Conservation (phyloP, 2,797 vertebrate species). For the Florisuga fusca region DNA sequence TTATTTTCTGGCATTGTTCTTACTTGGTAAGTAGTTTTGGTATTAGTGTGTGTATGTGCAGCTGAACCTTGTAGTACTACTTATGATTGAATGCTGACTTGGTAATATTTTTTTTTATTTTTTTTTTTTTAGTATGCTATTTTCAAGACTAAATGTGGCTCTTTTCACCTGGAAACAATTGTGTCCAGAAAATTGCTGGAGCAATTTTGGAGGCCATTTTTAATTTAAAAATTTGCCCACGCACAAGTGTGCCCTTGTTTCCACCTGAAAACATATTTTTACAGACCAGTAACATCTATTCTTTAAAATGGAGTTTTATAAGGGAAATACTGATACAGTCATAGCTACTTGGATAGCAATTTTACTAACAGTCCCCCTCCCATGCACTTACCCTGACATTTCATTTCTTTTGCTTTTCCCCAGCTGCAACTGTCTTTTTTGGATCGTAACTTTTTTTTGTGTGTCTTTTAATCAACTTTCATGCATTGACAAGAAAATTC, state of each 20-base stretch:
- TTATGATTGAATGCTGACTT: background rate
- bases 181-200: conserved; percentile 50
- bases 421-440: background rate
- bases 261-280: conserved; percentile 38
- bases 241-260: conserved; percentile 41
- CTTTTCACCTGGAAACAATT: conserved; percentile 62
- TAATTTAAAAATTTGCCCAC: conserved; percentile 39
- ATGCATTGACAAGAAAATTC: background rate
- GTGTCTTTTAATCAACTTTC: background rate
- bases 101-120: background rate
- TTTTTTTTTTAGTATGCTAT: background rate
- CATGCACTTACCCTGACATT: background rate
- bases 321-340: conserved; percentile 15
- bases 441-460: background rate
- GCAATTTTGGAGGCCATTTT: conserved; percentile 60
- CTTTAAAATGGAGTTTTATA: conserved; percentile 1
- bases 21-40: background rate
- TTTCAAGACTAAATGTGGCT: background rate
- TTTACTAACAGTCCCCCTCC: background rate
- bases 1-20: background rate
- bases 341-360: background rate
- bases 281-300: conserved; percentile 32
- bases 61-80: background rate
- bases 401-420: background rate
- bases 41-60: background rate